Percentiles rank a stretch among this genome's conserved stretches.
These are phyloP conservation scores for Xestia c-nigrum DNA, from an alignment of 2,888 invertebrate genomes.

Conservation along the genomic window DNA sequence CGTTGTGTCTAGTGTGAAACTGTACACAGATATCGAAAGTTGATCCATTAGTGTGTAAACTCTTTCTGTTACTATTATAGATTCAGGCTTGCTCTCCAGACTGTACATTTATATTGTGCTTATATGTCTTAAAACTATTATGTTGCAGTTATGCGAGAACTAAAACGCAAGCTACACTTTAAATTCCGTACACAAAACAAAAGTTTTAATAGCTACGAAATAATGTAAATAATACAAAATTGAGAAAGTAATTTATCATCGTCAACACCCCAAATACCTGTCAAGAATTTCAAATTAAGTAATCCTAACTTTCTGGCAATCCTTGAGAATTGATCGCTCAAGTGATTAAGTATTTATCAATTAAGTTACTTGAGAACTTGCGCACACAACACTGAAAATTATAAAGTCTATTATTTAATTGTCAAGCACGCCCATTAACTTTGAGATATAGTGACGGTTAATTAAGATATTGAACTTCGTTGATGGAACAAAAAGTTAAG, in stretches of 20 bases:
- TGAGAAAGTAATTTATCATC: conserved; percentile 54
- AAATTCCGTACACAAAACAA: background rate
- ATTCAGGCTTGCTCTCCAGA: background rate
- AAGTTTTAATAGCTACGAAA: background rate
- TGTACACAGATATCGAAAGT: background rate
- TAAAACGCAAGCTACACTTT: background rate
- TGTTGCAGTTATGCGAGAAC: background rate
- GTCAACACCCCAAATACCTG: conserved; percentile 44
- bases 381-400: conserved; percentile 24
- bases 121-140: background rate
- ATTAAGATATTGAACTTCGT: conserved; percentile 25
- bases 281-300: conserved; percentile 56
- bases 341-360: conserved; percentile 63
- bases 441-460: conserved; percentile 26
- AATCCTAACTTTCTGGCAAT: conserved; percentile 62
- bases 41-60: background rate
- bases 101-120: background rate
- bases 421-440: conserved; percentile 22
- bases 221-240: conserved; percentile 12
- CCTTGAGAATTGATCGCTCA: conserved; percentile 48
- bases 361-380: conserved; percentile 49
- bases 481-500: background rate
- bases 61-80: background rate
- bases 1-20: background rate
- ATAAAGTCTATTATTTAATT: conserved; percentile 39